Evolutionary conservation across 2,797 vertebrate genomes (phyloP), one percentile per base, ranked within the genome.

Genomic region (Diplodus puntazzo): DNA sequence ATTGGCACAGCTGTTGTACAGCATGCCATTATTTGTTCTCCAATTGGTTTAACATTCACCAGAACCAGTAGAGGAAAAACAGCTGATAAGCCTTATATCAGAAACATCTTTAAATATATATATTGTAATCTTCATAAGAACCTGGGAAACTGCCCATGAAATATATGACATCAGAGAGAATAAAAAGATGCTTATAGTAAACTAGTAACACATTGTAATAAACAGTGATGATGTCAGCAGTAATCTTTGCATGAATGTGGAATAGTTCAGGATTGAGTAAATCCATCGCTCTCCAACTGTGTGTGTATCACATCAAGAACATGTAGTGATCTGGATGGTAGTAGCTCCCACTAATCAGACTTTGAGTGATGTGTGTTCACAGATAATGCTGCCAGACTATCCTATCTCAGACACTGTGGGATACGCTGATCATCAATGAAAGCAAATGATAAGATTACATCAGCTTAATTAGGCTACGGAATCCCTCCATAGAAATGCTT

Each of bases 361-460:
- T 72, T 55, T 45, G 23, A 58, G 50, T 17, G 55, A 67, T 30
- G 25, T 55, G 34, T 55, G 67, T 39, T 65, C 27, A 42, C 23
- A 77, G 60, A 82, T 60, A 67, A 70, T 49, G 59, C 45, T 54
- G 67, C 23, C 43, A 70, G 53, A 75, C 48, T 43, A 27, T 43
- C 42, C 68, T 50, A 23, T 70, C 74, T 60, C 61, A 61, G 64
- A 77, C 72, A 46, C 65, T 34, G 14, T 45, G 79, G 72, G 84
- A 86, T 89, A 82, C 69, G 71, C 69, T 18, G 61, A 82, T 79
- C 81, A 79, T 90, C 76, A 71, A 82, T 75, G 23, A 85, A 86
- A 91, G 79, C 68, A 77, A 89, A 92, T 76, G 63, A 82, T 21
- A 59, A 81, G 81, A 92, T 89, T 85, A 82, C 57, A 89, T 25